These are phyloP conservation scores for Unio pictorum DNA, from an alignment of 2,888 invertebrate species.

Conservation along the genomic window DNA sequence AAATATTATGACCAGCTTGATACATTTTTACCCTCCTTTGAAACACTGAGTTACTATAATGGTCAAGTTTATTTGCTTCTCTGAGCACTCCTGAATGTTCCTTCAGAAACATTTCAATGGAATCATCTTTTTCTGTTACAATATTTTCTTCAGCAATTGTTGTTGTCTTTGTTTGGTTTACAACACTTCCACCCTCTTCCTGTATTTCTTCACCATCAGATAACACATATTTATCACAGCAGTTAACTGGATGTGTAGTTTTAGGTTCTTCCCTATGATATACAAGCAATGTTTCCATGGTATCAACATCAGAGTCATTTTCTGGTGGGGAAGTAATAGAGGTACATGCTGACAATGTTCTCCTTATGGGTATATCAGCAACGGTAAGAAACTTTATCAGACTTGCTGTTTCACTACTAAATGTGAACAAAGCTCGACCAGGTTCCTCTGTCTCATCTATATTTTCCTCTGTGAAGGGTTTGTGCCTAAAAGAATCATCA, in stretches of 20 bases:
- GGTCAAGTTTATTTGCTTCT: no score
- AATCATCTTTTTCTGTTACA: no score
- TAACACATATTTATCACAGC: neutral
- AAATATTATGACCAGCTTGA: no score
- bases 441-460: constrained; percentile 19
- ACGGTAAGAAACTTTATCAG: constrained; percentile 56
- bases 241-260: neutral
- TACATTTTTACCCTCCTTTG: no score
- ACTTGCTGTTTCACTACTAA: constrained; percentile 57
- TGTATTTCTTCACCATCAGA: no score
- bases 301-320: neutral
- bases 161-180: no score
- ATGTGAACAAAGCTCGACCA: constrained; percentile 49
- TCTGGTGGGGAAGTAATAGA: neutral
- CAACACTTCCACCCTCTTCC: no score
- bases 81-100: no score
- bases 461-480: no score
- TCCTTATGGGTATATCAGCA: constrained; percentile 21
- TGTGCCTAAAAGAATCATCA: neutral
- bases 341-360: neutral
- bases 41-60: no score
- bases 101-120: no score
- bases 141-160: no score
- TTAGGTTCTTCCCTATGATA: neutral
- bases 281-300: neutral